Conservation (phyloP, 2,888 invertebrate genomes). For the Athalia cordata region DNA sequence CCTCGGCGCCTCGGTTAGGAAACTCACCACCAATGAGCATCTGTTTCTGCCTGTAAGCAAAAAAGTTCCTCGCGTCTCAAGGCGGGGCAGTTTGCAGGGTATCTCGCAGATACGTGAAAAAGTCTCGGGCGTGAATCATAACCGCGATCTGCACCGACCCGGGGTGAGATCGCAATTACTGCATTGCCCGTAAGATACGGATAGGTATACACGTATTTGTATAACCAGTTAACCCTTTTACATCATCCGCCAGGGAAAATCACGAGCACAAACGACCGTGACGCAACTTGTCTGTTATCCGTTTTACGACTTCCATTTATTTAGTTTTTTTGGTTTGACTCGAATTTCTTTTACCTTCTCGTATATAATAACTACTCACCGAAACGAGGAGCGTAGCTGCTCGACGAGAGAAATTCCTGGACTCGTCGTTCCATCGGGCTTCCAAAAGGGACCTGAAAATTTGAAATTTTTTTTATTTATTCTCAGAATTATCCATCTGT, state of each 20-base stretch:
- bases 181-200: background rate
- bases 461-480: background rate
- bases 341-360: background rate
- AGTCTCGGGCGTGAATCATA: slow-evolving; percentile 25
- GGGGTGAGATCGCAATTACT: slow-evolving; percentile 10
- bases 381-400: slow-evolving; percentile 78
- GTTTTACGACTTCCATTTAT: background rate
- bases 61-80: slow-evolving; percentile 1
- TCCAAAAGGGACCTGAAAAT: slow-evolving; percentile 75
- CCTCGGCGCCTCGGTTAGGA: background rate
- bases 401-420: slow-evolving; percentile 78
- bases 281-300: background rate
- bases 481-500: background rate
- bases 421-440: slow-evolving; percentile 78
- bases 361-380: slow-evolving; percentile 69
- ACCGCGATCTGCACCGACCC: slow-evolving; percentile 13
- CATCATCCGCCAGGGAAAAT: background rate
- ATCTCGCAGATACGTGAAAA: slow-evolving; percentile 1
- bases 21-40: slow-evolving; percentile 16
- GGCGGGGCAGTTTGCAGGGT: background rate
- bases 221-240: slow-evolving; percentile 7
- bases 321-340: background rate
- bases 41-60: slow-evolving; percentile 24
- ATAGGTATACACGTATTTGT: too few species aligned
- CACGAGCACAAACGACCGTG: background rate